phyloP scores from a whole-genome alignment of 35 echinoderm and acorn worm genomes.

The Holothuria glaberrima region DNA sequence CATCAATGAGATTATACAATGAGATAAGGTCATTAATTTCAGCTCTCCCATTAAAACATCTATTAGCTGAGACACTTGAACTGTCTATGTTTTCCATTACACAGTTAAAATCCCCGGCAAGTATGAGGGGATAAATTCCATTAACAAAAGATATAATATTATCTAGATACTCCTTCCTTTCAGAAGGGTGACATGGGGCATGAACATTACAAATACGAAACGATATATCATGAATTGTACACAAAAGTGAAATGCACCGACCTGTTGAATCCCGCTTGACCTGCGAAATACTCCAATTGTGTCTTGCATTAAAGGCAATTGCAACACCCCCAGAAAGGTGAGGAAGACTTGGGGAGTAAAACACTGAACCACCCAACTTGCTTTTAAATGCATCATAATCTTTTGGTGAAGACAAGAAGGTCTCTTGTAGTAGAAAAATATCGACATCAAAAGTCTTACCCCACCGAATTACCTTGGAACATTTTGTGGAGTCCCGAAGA shows the following conservation, averaged over 20 bases:
- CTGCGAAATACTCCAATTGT: conserved; percentile 28
- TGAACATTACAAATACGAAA: conserved; percentile 63
- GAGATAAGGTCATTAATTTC: conserved; percentile 9
- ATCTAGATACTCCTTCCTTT: conserved; percentile 25
- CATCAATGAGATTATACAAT: not conserved
- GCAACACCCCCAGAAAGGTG: conserved; percentile 47
- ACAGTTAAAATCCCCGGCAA: conserved; percentile 64
- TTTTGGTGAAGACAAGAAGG: not conserved
- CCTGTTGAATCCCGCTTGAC: conserved; percentile 14
- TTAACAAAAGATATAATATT: not conserved
- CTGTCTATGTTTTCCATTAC: conserved; percentile 13
- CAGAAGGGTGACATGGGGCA: not conserved
- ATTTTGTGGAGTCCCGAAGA: conserved; percentile 4
- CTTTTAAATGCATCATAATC: conserved; percentile 35
- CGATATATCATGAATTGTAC: conserved; percentile 20
- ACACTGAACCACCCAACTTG: not conserved
- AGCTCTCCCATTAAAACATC: conserved; percentile 29
- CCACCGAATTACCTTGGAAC: not conserved
- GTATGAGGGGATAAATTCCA: conserved; percentile 33
- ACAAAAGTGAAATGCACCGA: conserved; percentile 43
- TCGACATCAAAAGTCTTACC: conserved; percentile 24
- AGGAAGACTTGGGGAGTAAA: conserved; percentile 5
- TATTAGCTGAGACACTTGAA: not conserved
- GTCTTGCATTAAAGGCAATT: conserved; percentile 27
- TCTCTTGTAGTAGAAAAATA: conserved; percentile 52